phyloP scores from a whole-genome alignment of 2,888 invertebrate genomes.

The Cerceris rybyensis region DNA sequence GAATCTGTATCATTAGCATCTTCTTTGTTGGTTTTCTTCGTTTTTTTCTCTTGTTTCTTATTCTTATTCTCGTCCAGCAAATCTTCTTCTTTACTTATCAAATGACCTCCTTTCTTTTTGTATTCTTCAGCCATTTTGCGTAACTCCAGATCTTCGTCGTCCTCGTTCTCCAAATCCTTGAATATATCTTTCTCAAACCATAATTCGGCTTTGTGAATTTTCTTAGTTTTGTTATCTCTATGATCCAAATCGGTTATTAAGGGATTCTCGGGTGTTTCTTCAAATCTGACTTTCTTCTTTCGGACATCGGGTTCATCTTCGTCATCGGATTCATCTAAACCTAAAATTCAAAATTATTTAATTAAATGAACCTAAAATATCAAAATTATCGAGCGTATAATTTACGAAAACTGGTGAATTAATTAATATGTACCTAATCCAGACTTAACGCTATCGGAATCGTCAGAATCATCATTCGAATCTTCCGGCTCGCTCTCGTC shows the following conservation, averaged over 20 bases:
- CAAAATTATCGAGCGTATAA: constrained; percentile 18
- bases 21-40: constrained; percentile 55
- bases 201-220: constrained; percentile 90
- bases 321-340: constrained; percentile 87
- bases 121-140: constrained; percentile 89
- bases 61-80: constrained; percentile 35
- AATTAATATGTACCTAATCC: constrained; percentile 68
- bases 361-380: no score
- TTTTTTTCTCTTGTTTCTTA: constrained; percentile 70
- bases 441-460: constrained; percentile 73
- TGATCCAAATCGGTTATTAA: constrained; percentile 91
- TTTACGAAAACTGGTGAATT: not conserved
- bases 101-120: constrained; percentile 87
- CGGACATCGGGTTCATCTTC: constrained; percentile 72
- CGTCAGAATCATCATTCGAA: constrained; percentile 73
- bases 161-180: constrained; percentile 90
- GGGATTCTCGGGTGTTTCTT: constrained; percentile 81
- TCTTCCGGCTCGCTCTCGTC: constrained; percentile 77
- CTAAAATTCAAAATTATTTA: constrained; percentile 74
- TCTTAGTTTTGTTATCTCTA: constrained; percentile 88
- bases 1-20: constrained; percentile 74
- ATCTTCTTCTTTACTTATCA: constrained; percentile 76
- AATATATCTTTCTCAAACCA: constrained; percentile 95
- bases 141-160: constrained; percentile 93
- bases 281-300: constrained; percentile 53